Percentiles rank a stretch among this genome's conserved stretches.
Evolutionary conservation across 2,797 vertebrate species (phyloP).

Genomic region (Galago senegalensis): DNA sequence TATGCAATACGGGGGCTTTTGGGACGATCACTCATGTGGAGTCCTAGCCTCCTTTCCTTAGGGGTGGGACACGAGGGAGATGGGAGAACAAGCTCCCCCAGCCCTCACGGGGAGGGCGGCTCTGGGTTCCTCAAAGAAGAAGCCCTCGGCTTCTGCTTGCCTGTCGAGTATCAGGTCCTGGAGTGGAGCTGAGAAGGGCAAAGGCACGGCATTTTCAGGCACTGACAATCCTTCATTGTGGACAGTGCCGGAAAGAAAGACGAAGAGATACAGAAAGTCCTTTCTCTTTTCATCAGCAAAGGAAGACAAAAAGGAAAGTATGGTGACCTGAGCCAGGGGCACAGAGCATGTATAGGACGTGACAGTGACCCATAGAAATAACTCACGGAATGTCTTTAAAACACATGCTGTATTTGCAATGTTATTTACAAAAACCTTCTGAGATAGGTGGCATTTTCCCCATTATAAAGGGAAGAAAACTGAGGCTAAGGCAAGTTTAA

Average conservation of each 20-base stretch:
- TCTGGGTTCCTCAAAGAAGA: background rate
- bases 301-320: background rate
- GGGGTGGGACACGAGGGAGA: background rate
- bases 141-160: background rate
- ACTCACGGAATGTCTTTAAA: constrained; percentile 6
- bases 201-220: background rate
- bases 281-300: background rate
- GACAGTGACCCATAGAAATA: background rate
- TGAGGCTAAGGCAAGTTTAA: background rate
- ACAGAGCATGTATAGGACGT: background rate
- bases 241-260: background rate
- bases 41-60: background rate
- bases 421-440: background rate
- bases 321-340: background rate
- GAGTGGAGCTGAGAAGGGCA: background rate
- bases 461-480: constrained; percentile 20
- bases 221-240: background rate
- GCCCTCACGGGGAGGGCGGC: background rate
- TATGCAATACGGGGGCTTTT: background rate
- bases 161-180: background rate
- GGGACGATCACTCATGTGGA: constrained; percentile 8
- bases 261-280: background rate
- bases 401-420: background rate
- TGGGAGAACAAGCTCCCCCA: background rate
- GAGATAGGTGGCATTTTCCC: background rate